phyloP scores from a whole-genome alignment of 2,888 invertebrate genomes.

The Mythimna loreyi region DNA sequence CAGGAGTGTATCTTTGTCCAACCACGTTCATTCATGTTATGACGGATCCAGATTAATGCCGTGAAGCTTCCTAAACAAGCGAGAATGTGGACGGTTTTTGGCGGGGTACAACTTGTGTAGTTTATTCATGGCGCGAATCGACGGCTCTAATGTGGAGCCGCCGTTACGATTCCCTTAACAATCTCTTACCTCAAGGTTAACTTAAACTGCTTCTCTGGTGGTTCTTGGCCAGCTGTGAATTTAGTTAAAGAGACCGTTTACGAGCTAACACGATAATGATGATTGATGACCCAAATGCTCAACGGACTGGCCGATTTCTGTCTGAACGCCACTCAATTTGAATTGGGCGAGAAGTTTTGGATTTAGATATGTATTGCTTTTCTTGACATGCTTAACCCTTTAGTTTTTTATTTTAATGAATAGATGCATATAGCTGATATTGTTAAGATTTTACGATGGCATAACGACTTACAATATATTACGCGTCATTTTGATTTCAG shows the following conservation, averaged over 20 bases:
- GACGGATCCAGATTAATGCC: too few relatives aligned
- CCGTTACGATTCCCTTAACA: neutral
- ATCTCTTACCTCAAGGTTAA: neutral
- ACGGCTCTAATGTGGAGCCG: too few relatives aligned
- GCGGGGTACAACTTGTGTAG: too few relatives aligned
- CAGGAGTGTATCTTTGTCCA: neutral
- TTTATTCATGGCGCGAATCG: too few relatives aligned
- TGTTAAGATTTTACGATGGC: neutral
- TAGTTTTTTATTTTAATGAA: neutral
- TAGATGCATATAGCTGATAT: neutral
- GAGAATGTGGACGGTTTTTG: too few relatives aligned
- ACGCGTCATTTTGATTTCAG: neutral
- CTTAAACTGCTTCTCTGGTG: slow-evolving; percentile 9
- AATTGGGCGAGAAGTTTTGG: slow-evolving; percentile 6
- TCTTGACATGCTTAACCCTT: neutral
- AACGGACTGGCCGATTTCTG: slow-evolving; percentile 27
- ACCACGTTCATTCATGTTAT: slow-evolving; percentile 1
- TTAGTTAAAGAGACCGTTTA: slow-evolving; percentile 14
- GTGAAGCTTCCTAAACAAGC: too few relatives aligned
- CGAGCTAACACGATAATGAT: slow-evolving; percentile 47
- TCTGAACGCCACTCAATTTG: slow-evolving; percentile 33
- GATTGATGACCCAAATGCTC: slow-evolving; percentile 42
- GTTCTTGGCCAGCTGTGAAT: slow-evolving; percentile 22
- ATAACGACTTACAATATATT: neutral
- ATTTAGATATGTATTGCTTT: slow-evolving; percentile 1